Conservation (phyloP, 2,888 invertebrate genomes). For the Microdon myrmicae region DNA sequence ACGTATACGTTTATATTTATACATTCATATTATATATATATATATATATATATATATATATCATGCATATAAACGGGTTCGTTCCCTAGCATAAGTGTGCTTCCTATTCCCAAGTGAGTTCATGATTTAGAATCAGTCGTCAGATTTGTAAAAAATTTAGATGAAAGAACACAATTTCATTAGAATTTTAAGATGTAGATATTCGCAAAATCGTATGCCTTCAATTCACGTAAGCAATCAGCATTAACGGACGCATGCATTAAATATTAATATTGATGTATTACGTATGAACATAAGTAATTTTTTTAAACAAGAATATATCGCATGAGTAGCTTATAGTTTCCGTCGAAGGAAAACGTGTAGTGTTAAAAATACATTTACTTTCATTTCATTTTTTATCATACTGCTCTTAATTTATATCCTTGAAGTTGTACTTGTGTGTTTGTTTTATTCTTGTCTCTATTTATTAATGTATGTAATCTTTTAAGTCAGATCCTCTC, state of each 20-base stretch:
- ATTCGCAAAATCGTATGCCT: no score
- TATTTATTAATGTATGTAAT: neutral
- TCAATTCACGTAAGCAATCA: conserved; percentile 10
- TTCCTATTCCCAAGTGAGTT: no score
- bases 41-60: no score
- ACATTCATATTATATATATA: no score
- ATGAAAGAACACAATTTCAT: no score
- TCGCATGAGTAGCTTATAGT: conserved; percentile 21
- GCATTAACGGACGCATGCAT: conserved; percentile 11
- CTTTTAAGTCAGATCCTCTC: no score
- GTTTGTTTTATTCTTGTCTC: neutral
- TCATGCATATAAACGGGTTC: no score
- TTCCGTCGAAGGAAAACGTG: neutral
- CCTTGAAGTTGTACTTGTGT: neutral
- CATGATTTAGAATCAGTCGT: no score
- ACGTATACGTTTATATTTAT: no score
- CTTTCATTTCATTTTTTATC: conserved; percentile 1
- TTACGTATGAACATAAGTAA: conserved; percentile 12
- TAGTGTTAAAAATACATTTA: neutral
- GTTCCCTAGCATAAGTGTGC: no score
- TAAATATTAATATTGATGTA: conserved; percentile 8
- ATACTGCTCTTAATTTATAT: neutral
- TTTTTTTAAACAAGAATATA: conserved; percentile 10
- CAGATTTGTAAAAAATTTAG: no score
- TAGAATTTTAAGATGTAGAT: no score